phyloP scores from a whole-genome alignment of 1,140 invertebrate genomes.

The Geopemphigus sp. region DNA sequence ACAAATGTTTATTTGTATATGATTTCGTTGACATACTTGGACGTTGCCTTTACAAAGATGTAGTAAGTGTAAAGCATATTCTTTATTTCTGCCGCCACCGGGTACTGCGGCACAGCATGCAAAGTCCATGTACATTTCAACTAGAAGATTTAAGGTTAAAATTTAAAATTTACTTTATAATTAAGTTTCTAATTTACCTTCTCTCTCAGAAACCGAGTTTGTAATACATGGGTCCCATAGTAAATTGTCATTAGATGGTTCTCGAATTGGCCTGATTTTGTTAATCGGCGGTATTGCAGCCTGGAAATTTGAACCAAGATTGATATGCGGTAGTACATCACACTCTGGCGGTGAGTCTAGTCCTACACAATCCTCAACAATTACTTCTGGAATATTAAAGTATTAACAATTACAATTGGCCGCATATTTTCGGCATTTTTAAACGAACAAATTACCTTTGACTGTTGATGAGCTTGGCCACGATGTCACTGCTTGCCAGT shows the following conservation, averaged over 20 bases:
- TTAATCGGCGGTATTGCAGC: slow-evolving; percentile 69
- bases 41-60: slow-evolving; percentile 83
- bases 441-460: slow-evolving; percentile 51
- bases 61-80: slow-evolving; percentile 88
- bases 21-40: slow-evolving; percentile 63
- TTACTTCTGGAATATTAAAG: slow-evolving; percentile 31
- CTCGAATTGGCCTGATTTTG: slow-evolving; percentile 53
- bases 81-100: slow-evolving; percentile 88
- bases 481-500: slow-evolving; percentile 62
- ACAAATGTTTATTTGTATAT: background rate
- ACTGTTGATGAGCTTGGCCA: slow-evolving; percentile 54
- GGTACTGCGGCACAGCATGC: slow-evolving; percentile 87
- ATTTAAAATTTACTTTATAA: slow-evolving; percentile 51
- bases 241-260: slow-evolving; percentile 66
- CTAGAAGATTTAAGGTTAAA: slow-evolving; percentile 57
- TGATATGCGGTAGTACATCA: slow-evolving; percentile 71
- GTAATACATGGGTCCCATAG: slow-evolving; percentile 83
- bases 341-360: slow-evolving; percentile 54
- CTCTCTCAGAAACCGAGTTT: slow-evolving; percentile 67
- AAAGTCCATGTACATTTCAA: slow-evolving; percentile 86
- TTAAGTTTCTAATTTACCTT: slow-evolving; percentile 62
- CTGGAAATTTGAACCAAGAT: slow-evolving; percentile 87
- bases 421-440: background rate
- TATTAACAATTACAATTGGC: background rate
- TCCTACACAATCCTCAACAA: slow-evolving; percentile 40